A percentile compares a stretch with the other conserved stretches of the same genome.
These are phyloP conservation scores for Heterotis niloticus DNA, from an alignment of 2,113 vertebrate genomes.

Conservation along the genomic window DNA sequence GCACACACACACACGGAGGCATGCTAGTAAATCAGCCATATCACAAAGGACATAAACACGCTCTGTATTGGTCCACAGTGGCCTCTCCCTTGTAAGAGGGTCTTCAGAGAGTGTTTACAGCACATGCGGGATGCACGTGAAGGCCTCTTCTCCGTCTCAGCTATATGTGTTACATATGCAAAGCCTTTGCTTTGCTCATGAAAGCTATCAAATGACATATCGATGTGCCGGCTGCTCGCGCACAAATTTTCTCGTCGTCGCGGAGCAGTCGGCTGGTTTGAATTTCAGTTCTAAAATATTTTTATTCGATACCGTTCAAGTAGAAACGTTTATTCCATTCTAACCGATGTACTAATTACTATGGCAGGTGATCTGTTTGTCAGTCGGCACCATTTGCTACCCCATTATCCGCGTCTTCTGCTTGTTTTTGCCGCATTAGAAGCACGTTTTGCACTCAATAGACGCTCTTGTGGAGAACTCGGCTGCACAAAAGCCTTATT, in stretches of 20 bases:
- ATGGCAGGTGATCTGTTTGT: neutral
- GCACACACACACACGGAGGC: conserved; percentile 25
- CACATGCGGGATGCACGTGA: conserved; percentile 36
- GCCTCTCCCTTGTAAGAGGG: conserved; percentile 31
- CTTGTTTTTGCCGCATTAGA: neutral
- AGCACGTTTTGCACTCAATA: neutral
- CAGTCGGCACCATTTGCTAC: too few relatives aligned
- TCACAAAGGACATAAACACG: conserved; percentile 26
- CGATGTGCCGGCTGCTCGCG: neutral
- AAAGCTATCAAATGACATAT: too few relatives aligned
- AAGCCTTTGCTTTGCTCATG: too few relatives aligned
- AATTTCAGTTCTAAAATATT: neutral
- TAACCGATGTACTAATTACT: neutral
- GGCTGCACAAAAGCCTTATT: conserved; percentile 21
- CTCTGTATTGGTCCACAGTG: conserved; percentile 28
- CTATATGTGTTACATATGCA: too few relatives aligned
- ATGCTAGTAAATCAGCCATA: conserved; percentile 25
- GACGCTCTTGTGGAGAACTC: neutral
- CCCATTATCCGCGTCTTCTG: neutral
- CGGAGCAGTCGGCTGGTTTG: neutral
- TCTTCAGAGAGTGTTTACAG: conserved; percentile 10
- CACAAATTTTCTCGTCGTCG: too few relatives aligned
- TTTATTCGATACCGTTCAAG: neutral
- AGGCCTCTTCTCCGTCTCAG: too few relatives aligned
- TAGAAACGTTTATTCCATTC: neutral